These are phyloP conservation scores for Sebastes diploproa DNA, from an alignment of 2,797 vertebrate species.

Conservation along the genomic window DNA sequence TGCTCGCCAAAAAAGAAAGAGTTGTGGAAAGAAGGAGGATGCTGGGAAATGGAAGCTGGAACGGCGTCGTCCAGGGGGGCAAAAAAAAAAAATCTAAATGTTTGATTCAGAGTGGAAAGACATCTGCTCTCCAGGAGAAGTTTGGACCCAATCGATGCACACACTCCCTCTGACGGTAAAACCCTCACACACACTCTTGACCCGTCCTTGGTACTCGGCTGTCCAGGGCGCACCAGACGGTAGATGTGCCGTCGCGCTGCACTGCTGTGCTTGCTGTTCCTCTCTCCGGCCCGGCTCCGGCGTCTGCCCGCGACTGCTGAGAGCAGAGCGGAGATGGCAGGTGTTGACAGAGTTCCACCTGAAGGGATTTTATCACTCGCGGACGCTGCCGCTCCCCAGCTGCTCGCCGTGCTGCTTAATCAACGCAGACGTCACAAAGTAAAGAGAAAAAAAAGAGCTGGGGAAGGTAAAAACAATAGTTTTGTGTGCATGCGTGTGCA, in stretches of 20 bases:
- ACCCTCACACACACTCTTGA: slow-evolving; percentile 29
- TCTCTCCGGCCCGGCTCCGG: slow-evolving; percentile 10
- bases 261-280: slow-evolving; percentile 49
- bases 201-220: slow-evolving; percentile 67
- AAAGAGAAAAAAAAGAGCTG: neutral
- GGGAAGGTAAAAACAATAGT: slow-evolving; percentile 2
- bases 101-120: slow-evolving; percentile 26
- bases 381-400: slow-evolving; percentile 49
- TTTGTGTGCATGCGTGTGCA: neutral
- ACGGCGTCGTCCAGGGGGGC: neutral
- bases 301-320: slow-evolving; percentile 20
- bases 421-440: slow-evolving; percentile 46
- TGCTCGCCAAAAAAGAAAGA: slow-evolving; percentile 24
- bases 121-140: slow-evolving; percentile 39
- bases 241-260: slow-evolving; percentile 35
- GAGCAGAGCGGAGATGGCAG: slow-evolving; percentile 65
- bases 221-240: slow-evolving; percentile 51
- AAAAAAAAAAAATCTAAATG: slow-evolving; percentile 6
- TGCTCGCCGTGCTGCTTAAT: slow-evolving; percentile 63
- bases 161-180: neutral
- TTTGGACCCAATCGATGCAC: slow-evolving; percentile 5
- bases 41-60: slow-evolving; percentile 26
- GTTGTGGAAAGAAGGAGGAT: slow-evolving; percentile 26
- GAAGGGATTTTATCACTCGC: slow-evolving; percentile 62
- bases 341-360: slow-evolving; percentile 77